Base-by-base conservation (phyloP, 2,888 invertebrate species). In the Chrysodeixis includens region DNA sequence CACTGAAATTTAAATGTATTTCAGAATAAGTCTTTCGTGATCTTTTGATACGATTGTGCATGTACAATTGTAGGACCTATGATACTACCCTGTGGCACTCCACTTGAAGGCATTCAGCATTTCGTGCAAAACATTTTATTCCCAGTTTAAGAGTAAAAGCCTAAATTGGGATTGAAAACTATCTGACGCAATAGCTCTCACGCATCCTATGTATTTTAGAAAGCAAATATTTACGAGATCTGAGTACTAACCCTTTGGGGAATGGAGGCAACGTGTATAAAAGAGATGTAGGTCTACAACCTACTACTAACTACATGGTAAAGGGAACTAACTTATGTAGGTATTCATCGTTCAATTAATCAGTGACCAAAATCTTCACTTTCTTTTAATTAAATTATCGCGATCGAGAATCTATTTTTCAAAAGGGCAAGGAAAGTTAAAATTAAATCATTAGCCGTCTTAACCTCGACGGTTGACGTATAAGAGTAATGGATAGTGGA, bases 401-500 rank as follows among this genome's bases (percentile, higher is more conserved):
- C 10, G 14, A n/a, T 57, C 40, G 18, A 26, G n/a, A n/a, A 69
- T 30, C 1, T 20, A 12, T 51, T 56, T 62, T 49, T 30, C 18
- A 6, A 9, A 4, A 54, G 54, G 49, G 46, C n/a, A n/a, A 44
- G 4, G 1, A 7, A 49, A 49, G 26, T 44, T 26, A 56, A 59
- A 32, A 49, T 56, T 56, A 55, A 35, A 55, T 35, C 55, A 35
- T 18, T 55, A 14, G 35, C 9, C 20, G 7, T 35, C n/a, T 73
- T 58, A 35, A 30, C 51, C 22, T 46, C 10, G 9, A 10, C 20
- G 18, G 22, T 30, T 51, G 9, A 12, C 44, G 20, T 49, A 51
- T 26, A 32, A 44, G 30, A 20, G 26, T 35, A 35, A 14, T 35
- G 32, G 32, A 57, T 16, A 14, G 5, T 16, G 30, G 1, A 0